A percentile compares a stretch with the other conserved stretches of the same genome.
Conservation (phyloP, 2,797 vertebrate species). For the Lithobates sylvaticus region DNA sequence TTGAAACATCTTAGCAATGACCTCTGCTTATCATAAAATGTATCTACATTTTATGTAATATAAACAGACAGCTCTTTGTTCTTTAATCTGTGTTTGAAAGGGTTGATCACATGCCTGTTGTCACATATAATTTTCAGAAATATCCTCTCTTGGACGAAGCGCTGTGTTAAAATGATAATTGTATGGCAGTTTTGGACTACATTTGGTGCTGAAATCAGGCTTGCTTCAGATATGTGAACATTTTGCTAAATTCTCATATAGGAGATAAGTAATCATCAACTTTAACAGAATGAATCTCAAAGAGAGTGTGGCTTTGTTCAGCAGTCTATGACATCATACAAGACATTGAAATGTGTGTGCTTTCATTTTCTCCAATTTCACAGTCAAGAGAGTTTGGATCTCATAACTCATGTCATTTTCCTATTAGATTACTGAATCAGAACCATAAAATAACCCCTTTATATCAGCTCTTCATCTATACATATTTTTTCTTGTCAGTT, state of each 20-base stretch:
- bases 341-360: conserved; percentile 37
- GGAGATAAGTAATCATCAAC: conserved; percentile 31
- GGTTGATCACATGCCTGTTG: neutral
- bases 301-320: conserved; percentile 44
- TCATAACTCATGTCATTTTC: conserved; percentile 24
- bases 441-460: conserved; percentile 5
- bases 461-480: neutral
- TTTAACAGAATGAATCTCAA: conserved; percentile 42
- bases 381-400: conserved; percentile 33
- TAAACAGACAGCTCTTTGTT: conserved; percentile 18
- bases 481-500: neutral
- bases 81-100: conserved; percentile 29
- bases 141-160: conserved; percentile 10
- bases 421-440: conserved; percentile 27
- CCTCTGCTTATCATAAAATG: neutral
- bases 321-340: conserved; percentile 37
- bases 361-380: conserved; percentile 44
- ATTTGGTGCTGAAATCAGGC: conserved; percentile 27
- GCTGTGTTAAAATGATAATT: neutral
- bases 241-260: conserved; percentile 30
- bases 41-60: conserved; percentile 7
- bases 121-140: conserved; percentile 32
- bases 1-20: conserved; percentile 1
- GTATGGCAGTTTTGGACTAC: neutral
- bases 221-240: conserved; percentile 22